Evolutionary conservation across 2,888 invertebrate genomes (phyloP).

Genomic region (Melitaea athalia): DNA sequence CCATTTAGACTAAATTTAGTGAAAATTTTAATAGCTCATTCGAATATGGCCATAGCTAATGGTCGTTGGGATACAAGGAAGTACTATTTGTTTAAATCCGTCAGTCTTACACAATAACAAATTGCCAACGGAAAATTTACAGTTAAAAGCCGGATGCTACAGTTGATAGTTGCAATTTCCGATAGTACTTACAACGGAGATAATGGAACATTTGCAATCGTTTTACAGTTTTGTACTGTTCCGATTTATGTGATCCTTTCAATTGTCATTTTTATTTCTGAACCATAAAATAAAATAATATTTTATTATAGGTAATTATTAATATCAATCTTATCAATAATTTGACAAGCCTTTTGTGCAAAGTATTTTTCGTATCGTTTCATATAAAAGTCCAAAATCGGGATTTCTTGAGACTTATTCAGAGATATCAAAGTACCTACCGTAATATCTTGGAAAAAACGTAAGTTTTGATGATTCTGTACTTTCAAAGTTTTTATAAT

Average conservation of each 20-base stretch:
- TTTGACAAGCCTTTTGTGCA: background rate
- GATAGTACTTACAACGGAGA: slow-evolving; percentile 64
- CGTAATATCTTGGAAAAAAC: too few species aligned
- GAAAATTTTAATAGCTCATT: background rate
- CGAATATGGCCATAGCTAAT: background rate
- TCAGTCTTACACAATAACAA: slow-evolving; percentile 59
- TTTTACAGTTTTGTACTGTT: slow-evolving; percentile 54
- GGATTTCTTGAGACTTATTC: too few species aligned
- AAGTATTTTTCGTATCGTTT: too few species aligned
- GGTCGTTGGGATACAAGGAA: background rate
- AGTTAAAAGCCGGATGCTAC: slow-evolving; percentile 78
- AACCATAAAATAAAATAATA: slow-evolving; percentile 26
- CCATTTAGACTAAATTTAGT: too few species aligned
- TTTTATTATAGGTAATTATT: background rate
- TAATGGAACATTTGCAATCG: slow-evolving; percentile 60
- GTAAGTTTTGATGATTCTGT: too few species aligned
- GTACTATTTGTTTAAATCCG: slow-evolving; percentile 27
- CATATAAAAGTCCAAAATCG: too few species aligned
- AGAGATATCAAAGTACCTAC: too few species aligned
- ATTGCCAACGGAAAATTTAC: slow-evolving; percentile 80
- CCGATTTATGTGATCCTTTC: slow-evolving; percentile 47
- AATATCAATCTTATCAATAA: background rate
- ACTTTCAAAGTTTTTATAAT: too few species aligned
- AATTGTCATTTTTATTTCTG: slow-evolving; percentile 27
- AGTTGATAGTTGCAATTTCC: slow-evolving; percentile 77